Conservation (phyloP, 1,140 invertebrate species). For the Calosoma granatense region DNA sequence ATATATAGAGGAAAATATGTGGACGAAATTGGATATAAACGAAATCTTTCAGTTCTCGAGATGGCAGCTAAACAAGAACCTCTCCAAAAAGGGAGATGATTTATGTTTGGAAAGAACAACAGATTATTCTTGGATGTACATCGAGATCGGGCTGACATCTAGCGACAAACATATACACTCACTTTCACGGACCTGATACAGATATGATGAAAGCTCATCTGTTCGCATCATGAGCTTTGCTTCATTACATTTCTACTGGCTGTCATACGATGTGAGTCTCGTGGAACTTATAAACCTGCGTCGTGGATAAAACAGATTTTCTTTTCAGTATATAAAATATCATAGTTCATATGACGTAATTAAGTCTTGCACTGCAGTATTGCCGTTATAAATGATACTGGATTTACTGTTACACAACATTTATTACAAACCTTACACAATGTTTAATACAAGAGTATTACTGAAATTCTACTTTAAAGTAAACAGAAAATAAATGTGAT, state of each 20-base stretch:
- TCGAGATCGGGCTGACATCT: background rate
- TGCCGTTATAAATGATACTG: too few relatives aligned
- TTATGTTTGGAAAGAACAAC: conserved; percentile 4
- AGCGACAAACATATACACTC: conserved; percentile 5
- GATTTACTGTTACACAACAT: too few relatives aligned
- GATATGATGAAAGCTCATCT: background rate
- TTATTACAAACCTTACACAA: too few relatives aligned
- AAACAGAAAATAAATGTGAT: too few relatives aligned
- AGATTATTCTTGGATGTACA: conserved; percentile 5
- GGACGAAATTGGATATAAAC: conserved; percentile 16
- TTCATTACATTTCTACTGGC: background rate
- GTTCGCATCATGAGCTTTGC: too few relatives aligned
- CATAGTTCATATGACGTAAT: too few relatives aligned
- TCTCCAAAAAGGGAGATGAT: conserved; percentile 4
- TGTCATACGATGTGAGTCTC: background rate
- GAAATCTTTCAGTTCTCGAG: conserved; percentile 5
- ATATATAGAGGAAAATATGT: conserved; percentile 17
- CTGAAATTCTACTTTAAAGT: too few relatives aligned
- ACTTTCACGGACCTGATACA: background rate
- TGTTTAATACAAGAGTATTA: too few relatives aligned
- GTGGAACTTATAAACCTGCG: background rate
- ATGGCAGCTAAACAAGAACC: conserved; percentile 6
- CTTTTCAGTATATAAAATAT: background rate
- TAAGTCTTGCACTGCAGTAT: too few relatives aligned
- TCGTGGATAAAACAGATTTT: background rate